phyloP scores from a whole-genome alignment of 2,113 vertebrate genomes.

The Pterophyllum scalare region DNA sequence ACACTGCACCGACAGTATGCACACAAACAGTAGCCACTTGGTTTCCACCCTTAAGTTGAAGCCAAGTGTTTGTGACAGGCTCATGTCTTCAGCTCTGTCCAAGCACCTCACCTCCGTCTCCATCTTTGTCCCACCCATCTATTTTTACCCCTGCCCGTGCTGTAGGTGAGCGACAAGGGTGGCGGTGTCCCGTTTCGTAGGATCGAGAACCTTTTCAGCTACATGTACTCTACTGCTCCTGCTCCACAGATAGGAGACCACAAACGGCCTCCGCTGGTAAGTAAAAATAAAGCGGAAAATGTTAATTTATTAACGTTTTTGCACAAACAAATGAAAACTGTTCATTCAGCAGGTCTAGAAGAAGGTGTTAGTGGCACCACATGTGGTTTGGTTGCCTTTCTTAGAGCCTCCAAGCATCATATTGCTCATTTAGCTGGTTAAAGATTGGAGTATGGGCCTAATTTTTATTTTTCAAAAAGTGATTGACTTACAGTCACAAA shows the following conservation, averaged over 20 bases:
- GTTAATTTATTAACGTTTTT: not conserved
- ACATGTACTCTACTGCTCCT: slow-evolving; percentile 95
- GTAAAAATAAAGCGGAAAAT: not conserved
- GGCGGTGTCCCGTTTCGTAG: slow-evolving; percentile 90
- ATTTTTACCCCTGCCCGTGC: not conserved
- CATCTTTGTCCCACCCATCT: not conserved
- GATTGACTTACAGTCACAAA: slow-evolving; percentile 4
- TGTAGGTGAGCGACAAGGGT: slow-evolving; percentile 91
- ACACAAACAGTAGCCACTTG: not conserved
- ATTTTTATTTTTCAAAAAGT: not conserved
- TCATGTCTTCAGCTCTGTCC: not conserved
- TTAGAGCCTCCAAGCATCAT: not conserved
- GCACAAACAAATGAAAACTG: not conserved
- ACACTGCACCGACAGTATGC: not conserved
- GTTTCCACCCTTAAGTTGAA: not conserved
- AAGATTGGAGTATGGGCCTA: not conserved
- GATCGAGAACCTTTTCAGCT: slow-evolving; percentile 94
- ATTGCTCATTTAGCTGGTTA: not conserved
- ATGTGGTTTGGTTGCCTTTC: not conserved
- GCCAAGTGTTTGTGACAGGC: not conserved
- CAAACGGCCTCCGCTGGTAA: slow-evolving; percentile 86
- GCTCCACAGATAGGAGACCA: slow-evolving; percentile 84
- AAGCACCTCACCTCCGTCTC: not conserved
- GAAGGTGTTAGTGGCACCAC: not conserved
- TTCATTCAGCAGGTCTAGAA: not conserved